Conservation (phyloP, 2,113 vertebrate species). For the Poeciliopsis turrubarensis region DNA sequence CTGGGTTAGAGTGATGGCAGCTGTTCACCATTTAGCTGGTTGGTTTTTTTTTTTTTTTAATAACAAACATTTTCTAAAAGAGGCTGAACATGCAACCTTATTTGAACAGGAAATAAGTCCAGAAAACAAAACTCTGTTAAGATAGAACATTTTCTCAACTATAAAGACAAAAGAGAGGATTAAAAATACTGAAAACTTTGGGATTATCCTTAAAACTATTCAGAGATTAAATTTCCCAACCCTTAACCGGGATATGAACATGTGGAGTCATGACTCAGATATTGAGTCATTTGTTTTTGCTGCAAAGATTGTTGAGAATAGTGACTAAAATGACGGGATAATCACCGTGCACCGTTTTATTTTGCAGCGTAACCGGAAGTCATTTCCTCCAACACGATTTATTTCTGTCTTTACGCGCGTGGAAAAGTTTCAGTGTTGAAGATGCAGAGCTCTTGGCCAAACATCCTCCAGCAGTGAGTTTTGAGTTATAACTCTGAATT, state of each 20-base stretch:
- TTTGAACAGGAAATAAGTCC: too few relatives aligned
- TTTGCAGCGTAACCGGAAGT: slow-evolving; percentile 46
- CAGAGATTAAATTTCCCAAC: not conserved
- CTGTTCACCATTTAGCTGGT: too few relatives aligned
- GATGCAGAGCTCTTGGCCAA: slow-evolving; percentile 21
- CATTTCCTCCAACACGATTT: not conserved
- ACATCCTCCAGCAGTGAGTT: not conserved
- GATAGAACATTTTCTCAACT: too few relatives aligned
- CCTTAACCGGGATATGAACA: not conserved
- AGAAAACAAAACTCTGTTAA: too few relatives aligned
- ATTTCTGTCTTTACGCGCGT: not conserved
- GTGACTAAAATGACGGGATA: not conserved
- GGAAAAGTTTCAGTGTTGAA: slow-evolving; percentile 44
- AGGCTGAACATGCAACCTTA: too few relatives aligned
- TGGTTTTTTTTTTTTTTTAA: too few relatives aligned
- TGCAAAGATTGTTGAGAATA: not conserved
- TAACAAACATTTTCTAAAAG: too few relatives aligned
- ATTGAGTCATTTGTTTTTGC: not conserved
- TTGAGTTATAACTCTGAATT: not conserved
- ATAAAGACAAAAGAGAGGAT: too few relatives aligned
- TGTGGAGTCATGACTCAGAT: not conserved
- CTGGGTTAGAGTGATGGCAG: too few relatives aligned
- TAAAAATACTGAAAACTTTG: too few relatives aligned
- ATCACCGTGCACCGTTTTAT: slow-evolving; percentile 21
- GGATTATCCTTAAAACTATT: not conserved